These are phyloP conservation scores for Sphaerophoria rueppellii DNA, from an alignment of 2,888 invertebrate genomes.

Conservation along the genomic window DNA sequence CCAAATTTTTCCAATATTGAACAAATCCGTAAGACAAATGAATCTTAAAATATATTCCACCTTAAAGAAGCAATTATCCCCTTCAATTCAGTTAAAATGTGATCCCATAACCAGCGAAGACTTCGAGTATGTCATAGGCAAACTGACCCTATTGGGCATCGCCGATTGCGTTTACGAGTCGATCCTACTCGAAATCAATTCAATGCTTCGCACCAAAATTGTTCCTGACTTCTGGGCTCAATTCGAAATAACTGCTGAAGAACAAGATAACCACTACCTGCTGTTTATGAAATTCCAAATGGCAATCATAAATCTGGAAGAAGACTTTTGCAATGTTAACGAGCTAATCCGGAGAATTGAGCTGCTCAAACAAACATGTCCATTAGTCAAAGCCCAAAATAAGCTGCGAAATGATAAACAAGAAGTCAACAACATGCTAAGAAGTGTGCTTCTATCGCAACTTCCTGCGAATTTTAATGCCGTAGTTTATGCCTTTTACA, in stretches of 20 bases:
- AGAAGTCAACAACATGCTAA: slow-evolving; percentile 85
- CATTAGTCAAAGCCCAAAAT: slow-evolving; percentile 68
- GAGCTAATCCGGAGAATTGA: slow-evolving; percentile 75
- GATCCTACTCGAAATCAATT: slow-evolving; percentile 78
- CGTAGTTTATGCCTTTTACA: slow-evolving; percentile 89
- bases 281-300: slow-evolving; percentile 78
- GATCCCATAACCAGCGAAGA: slow-evolving; percentile 66
- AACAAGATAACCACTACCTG: slow-evolving; percentile 73
- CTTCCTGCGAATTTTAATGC: slow-evolving; percentile 87
- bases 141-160: slow-evolving; percentile 68
- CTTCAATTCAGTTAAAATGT: slow-evolving; percentile 70
- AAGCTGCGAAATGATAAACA: slow-evolving; percentile 62
- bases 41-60: background rate
- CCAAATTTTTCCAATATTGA: slow-evolving; percentile 78
- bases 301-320: slow-evolving; percentile 78
- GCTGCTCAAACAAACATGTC: slow-evolving; percentile 73
- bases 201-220: slow-evolving; percentile 77
- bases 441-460: slow-evolving; percentile 87
- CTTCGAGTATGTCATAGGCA: slow-evolving; percentile 69
- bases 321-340: slow-evolving; percentile 76
- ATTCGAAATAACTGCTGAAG: slow-evolving; percentile 74
- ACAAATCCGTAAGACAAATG: slow-evolving; percentile 75
- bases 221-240: slow-evolving; percentile 80
- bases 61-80: slow-evolving; percentile 33
- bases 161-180: slow-evolving; percentile 76